A percentile compares a stretch with the other conserved stretches of the same genome.
phyloP scores from a whole-genome alignment of 2,888 invertebrate genomes.

The Chrysolina americana region DNA sequence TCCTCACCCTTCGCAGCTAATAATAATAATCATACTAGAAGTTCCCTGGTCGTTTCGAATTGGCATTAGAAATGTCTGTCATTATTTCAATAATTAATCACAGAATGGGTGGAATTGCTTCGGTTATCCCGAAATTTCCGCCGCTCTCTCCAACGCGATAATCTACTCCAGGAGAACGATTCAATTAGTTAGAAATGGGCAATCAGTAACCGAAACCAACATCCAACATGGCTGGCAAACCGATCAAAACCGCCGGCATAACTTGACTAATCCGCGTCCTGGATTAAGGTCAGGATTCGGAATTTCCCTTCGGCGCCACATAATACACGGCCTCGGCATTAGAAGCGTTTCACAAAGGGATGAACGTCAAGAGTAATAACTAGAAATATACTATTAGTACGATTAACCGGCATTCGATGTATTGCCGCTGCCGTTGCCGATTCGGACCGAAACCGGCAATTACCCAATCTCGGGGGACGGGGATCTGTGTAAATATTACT shows the following conservation, averaged over 20 bases:
- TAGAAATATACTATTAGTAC: conserved; percentile 36
- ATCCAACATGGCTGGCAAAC: conserved; percentile 17
- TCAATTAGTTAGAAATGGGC: conserved; percentile 15
- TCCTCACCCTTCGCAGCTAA: too few relatives aligned
- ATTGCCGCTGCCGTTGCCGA: conserved; percentile 9
- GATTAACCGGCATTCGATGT: conserved; percentile 10
- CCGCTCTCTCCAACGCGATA: background rate
- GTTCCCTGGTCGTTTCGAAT: background rate
- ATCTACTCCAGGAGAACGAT: background rate
- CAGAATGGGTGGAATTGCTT: background rate
- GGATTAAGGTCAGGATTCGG: conserved; percentile 36
- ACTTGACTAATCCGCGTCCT: conserved; percentile 2
- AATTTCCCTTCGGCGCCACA: conserved; percentile 28
- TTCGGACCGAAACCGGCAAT: conserved; percentile 45
- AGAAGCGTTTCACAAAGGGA: conserved; percentile 38
- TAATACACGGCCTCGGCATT: conserved; percentile 38
- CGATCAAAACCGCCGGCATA: conserved; percentile 17
- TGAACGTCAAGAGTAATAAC: conserved; percentile 41
- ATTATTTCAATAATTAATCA: background rate
- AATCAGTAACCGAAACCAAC: conserved; percentile 20
- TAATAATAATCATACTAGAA: too few relatives aligned
- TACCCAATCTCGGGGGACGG: conserved; percentile 52
- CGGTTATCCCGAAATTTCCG: background rate
- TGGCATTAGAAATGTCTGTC: background rate
- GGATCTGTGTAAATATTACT: conserved; percentile 61